Evolutionary conservation across 2,797 vertebrate genomes (phyloP).

Genomic region (Liparis tanakae): DNA sequence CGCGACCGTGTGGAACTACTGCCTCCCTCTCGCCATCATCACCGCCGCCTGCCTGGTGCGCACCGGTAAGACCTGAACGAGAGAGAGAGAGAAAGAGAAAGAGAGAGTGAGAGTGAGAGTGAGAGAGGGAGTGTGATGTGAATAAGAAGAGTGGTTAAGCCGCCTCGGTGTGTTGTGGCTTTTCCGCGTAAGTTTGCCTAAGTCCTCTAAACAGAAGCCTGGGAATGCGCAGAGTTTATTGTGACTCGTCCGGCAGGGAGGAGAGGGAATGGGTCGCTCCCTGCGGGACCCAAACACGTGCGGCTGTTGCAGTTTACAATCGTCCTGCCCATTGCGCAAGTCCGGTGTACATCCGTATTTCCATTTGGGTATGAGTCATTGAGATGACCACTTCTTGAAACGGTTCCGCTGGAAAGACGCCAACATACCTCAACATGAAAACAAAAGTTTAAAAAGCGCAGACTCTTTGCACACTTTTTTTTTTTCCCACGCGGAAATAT

Average conservation of each 20-base stretch:
- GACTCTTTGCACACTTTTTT: slow-evolving; percentile 26
- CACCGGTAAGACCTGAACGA: slow-evolving; percentile 76
- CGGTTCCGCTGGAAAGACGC: slow-evolving; percentile 29
- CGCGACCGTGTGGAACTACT: slow-evolving; percentile 80
- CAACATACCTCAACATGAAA: background rate
- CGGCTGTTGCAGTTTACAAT: background rate
- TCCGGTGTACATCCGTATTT: background rate
- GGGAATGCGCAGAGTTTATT: slow-evolving; percentile 16
- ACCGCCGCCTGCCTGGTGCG: slow-evolving; percentile 69
- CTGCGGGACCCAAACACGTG: slow-evolving; percentile 49
- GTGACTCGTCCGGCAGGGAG: slow-evolving; percentile 7
- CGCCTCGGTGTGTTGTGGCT: slow-evolving; percentile 21
- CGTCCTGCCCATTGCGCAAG: slow-evolving; percentile 30
- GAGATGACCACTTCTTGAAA: slow-evolving; percentile 2
- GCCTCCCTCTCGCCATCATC: slow-evolving; percentile 76
- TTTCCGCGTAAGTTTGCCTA: slow-evolving; percentile 57
- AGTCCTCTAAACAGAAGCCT: slow-evolving; percentile 37
- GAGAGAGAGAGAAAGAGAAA: slow-evolving; percentile 32
- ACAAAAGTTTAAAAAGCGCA: slow-evolving; percentile 62
- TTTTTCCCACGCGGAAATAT: slow-evolving; percentile 8
- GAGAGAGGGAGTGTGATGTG: slow-evolving; percentile 48
- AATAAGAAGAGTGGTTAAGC: slow-evolving; percentile 47
- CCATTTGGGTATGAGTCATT: slow-evolving; percentile 41
- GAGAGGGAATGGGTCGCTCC: slow-evolving; percentile 2
- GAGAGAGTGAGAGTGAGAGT: slow-evolving; percentile 22